Percentiles rank a stretch among this genome's conserved stretches.
These are phyloP conservation scores for Albula goreensis DNA, from an alignment of 2,113 vertebrate genomes.

Conservation along the genomic window DNA sequence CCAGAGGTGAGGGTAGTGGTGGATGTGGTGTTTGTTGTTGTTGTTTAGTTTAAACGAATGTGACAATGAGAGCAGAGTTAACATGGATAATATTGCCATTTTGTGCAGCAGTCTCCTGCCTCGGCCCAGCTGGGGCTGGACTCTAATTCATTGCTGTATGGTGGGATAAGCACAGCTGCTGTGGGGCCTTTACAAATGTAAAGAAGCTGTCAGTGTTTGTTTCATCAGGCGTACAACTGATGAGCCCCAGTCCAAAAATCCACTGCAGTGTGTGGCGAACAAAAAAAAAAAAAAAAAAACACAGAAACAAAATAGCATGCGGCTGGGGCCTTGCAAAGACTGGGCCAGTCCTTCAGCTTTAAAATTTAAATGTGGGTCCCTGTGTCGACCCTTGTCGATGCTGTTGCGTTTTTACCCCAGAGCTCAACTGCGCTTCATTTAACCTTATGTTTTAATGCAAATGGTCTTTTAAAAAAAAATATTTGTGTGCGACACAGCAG, in stretches of 20 bases:
- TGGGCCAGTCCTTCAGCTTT: conserved; percentile 74
- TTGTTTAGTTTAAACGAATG: conserved; percentile 66
- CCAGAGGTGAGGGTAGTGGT: not conserved
- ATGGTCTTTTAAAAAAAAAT: conserved; percentile 52
- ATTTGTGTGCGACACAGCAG: conserved; percentile 60
- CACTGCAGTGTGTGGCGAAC: conserved; percentile 75
- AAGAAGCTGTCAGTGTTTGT: conserved; percentile 99
- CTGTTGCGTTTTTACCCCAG: conserved; percentile 52
- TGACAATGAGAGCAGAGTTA: conserved; percentile 79
- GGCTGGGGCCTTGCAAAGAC: conserved; percentile 75
- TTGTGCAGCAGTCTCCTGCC: conserved; percentile 90
- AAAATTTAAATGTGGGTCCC: conserved; percentile 77
- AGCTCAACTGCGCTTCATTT: conserved; percentile 66
- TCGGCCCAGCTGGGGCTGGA: conserved; percentile 92
- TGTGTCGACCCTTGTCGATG: conserved; percentile 55
- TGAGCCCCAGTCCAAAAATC: conserved; percentile 96
- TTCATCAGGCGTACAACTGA: conserved; percentile 97
- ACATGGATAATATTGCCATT: conserved; percentile 82
- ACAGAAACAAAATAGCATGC: conserved; percentile 49
- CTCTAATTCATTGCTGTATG: conserved; percentile 91
- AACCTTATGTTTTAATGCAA: conserved; percentile 75
- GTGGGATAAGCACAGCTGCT: conserved; percentile 99
- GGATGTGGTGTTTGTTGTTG: conserved; percentile 34
- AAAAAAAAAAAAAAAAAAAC: conserved; percentile 72
- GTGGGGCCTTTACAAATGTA: conserved; percentile 99